Evolutionary conservation across 2,113 vertebrate species (phyloP).

Genomic region (Trichechus manatus): DNA sequence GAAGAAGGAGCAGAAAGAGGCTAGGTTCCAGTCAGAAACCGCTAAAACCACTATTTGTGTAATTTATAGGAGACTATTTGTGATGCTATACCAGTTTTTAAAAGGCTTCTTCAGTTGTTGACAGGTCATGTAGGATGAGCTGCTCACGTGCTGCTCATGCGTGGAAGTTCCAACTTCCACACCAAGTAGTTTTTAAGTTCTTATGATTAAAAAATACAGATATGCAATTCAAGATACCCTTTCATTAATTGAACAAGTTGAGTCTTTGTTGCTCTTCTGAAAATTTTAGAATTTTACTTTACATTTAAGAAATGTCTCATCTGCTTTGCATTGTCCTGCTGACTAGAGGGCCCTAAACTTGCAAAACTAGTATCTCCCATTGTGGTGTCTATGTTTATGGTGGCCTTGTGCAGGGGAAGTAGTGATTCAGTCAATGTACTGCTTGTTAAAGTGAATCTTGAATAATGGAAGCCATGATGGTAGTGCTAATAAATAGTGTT

Average conservation of each 20-base stretch:
- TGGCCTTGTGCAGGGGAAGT: not conserved
- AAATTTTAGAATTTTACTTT: slow-evolving; percentile 7
- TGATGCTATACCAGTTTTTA: not conserved
- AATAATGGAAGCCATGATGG: not conserved
- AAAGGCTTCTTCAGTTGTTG: not conserved
- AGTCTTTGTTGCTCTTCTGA: slow-evolving; percentile 27
- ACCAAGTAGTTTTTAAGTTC: not conserved
- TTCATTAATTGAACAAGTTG: slow-evolving; percentile 1
- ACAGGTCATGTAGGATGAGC: not conserved
- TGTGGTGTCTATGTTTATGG: not conserved
- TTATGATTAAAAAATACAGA: not conserved
- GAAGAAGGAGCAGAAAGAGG: too few relatives aligned
- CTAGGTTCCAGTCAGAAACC: not conserved
- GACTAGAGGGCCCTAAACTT: not conserved
- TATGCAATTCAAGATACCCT: slow-evolving; percentile 6
- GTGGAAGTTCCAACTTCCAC: not conserved
- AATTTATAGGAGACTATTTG: slow-evolving; percentile 5
- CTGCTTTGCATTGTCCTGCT: slow-evolving; percentile 33
- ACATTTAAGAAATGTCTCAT: not conserved
- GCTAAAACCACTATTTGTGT: not conserved
- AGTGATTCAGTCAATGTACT: not conserved
- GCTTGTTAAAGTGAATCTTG: not conserved
- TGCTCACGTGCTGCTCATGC: not conserved
- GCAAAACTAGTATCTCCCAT: not conserved
- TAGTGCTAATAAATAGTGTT: not conserved